Evolutionary conservation across 1,140 invertebrate species (phyloP).

Genomic region (Musca domestica): DNA sequence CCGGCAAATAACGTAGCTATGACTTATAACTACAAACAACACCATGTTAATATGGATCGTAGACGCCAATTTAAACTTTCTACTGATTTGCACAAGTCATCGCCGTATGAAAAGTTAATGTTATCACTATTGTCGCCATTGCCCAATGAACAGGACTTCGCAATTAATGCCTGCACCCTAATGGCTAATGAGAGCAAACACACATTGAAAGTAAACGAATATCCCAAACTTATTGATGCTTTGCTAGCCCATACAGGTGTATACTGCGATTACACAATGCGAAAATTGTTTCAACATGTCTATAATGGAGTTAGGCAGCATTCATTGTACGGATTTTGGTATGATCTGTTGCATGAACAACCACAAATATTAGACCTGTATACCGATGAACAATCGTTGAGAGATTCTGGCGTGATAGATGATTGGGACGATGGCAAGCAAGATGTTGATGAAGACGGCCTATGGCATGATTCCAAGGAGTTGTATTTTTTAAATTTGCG

Average conservation of each 20-base stretch:
- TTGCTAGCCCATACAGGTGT: conserved; percentile 91
- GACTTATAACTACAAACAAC: conserved; percentile 79
- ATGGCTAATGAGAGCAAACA: conserved; percentile 92
- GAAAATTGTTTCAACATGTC: conserved; percentile 71
- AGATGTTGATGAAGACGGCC: not conserved
- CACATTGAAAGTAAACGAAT: conserved; percentile 77
- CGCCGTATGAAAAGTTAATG: conserved; percentile 83
- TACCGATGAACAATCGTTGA: conserved; percentile 60
- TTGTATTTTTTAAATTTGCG: conserved; percentile 64
- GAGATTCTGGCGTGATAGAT: conserved; percentile 44
- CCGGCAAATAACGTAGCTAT: conserved; percentile 65
- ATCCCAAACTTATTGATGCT: conserved; percentile 81
- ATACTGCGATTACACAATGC: conserved; percentile 74
- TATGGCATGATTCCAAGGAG: conserved; percentile 41
- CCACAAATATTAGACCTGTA: conserved; percentile 68
- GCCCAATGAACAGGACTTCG: conserved; percentile 98
- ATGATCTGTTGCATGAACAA: conserved; percentile 61
- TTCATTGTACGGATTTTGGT: conserved; percentile 75
- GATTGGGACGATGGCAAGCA: conserved; percentile 17
- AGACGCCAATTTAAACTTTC: conserved; percentile 49
- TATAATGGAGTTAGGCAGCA: conserved; percentile 70
- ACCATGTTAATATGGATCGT: conserved; percentile 69
- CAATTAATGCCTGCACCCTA: conserved; percentile 93
- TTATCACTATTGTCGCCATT: conserved; percentile 89
- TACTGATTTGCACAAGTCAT: conserved; percentile 68